A percentile compares a stretch with the other conserved stretches of the same genome.
Evolutionary conservation across 2,113 vertebrate species (phyloP).

Genomic region (Aldabrachelys gigantea): DNA sequence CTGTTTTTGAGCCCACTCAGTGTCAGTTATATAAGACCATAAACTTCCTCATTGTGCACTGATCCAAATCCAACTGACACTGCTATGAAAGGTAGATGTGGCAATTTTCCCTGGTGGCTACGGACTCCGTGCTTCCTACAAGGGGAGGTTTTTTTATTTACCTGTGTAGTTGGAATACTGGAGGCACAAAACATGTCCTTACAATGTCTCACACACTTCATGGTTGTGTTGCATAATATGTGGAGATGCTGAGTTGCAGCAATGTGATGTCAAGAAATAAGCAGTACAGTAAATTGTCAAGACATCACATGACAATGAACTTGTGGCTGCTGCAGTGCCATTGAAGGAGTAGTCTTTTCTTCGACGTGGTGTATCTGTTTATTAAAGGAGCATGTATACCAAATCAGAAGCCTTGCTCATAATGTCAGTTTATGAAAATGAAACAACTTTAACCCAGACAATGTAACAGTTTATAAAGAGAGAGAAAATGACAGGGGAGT

Average conservation of each 20-base stretch:
- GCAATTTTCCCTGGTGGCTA: not conserved
- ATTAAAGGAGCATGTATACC: not conserved
- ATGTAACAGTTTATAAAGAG: not conserved
- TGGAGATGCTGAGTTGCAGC: not conserved
- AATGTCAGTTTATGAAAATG: not conserved
- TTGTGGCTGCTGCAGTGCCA: not conserved
- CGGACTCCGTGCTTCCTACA: not conserved
- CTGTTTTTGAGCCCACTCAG: not conserved
- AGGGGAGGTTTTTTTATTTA: not conserved
- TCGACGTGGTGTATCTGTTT: not conserved
- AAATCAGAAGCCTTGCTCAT: not conserved
- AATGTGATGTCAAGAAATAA: not conserved
- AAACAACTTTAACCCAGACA: not conserved
- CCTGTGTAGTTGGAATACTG: not conserved
- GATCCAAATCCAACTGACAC: not conserved
- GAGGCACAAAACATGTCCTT: not conserved
- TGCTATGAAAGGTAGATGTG: not conserved
- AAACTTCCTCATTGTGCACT: not conserved
- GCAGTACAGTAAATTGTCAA: not conserved
- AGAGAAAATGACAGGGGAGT: not conserved
- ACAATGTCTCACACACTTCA: not conserved
- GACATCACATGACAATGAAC: not conserved
- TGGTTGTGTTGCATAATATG: not conserved
- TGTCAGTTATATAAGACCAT: not conserved
- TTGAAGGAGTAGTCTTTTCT: not conserved